Evolutionary conservation across 2,888 invertebrate genomes (phyloP), one percentile per base, ranked within the genome.

Genomic region (Charanyca ferruginea): DNA sequence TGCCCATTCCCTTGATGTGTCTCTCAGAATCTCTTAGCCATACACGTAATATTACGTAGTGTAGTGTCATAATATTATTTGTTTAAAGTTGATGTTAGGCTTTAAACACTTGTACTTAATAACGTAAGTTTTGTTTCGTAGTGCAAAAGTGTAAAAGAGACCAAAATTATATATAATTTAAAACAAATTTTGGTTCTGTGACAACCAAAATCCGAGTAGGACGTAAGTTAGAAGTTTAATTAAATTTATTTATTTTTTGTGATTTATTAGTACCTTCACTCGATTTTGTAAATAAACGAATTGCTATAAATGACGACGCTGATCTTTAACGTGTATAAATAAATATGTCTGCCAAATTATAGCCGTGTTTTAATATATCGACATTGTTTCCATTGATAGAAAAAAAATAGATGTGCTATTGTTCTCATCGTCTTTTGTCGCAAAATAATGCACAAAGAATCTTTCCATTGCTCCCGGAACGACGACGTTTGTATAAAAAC

Each of bases 281-380:
- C 87, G 87, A 91, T 90, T 89, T 90, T 95, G 95, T 95, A 95
- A 91, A 95, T 95, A 94, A 83, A 89, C 91, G 90, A 92, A 89
- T 89, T 91, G 93, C 94, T 94, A 92, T 92, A 90, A 91, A 92
- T 90, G 91, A 93, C 87, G 89, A 91, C 89, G 94, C 94, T 95
- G 93, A 92, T 92, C 88, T 92, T 94, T 92, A 93, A 93, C 91
- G 90, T 93, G 92, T 95, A 94, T 93, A 91, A 95, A 94, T 94
- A 94, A 95, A 95, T 94, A 94, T 94, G 94, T 95, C 95, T 95
- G 95, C 95, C 95, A 95, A 95, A 95, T 95, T 92, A 93, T 20
- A 77, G 76, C 77, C 73, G 83, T 87, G 82, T 87, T 90, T 93
- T 90, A 80, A 88, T 91, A 89, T 85, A 65, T 79, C 25, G 54